A percentile compares a stretch with the other conserved stretches of the same genome.
These are phyloP conservation scores for Drosophila leontia DNA, from an alignment of 1,140 invertebrate genomes.

Conservation along the genomic window DNA sequence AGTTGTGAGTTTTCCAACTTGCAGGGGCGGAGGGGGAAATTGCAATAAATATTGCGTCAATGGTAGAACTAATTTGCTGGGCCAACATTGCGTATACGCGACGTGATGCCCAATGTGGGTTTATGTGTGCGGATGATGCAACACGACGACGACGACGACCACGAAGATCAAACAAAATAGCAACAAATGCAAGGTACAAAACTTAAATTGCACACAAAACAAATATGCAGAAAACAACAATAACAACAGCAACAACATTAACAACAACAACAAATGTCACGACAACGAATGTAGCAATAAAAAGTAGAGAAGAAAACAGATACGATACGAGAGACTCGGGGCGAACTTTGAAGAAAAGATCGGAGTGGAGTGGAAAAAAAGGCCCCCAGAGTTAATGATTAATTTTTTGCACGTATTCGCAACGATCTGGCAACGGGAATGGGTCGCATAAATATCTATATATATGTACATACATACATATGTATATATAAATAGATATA, in stretches of 20 bases:
- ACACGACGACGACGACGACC: conserved; percentile 7
- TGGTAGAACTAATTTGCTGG: conserved; percentile 46
- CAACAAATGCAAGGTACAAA: conserved; percentile 33
- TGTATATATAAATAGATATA: background rate
- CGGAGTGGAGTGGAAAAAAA: conserved; percentile 32
- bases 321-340: conserved; percentile 21
- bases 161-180: conserved; percentile 17
- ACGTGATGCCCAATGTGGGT: conserved; percentile 26
- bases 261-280: conserved; percentile 65
- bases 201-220: conserved; percentile 28
- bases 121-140: conserved; percentile 31
- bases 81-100: conserved; percentile 46
- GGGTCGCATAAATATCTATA: conserved; percentile 21
- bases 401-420: conserved; percentile 76
- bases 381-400: conserved; percentile 59
- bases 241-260: conserved; percentile 30
- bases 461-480: background rate
- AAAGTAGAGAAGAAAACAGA: conserved; percentile 36
- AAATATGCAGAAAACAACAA: conserved; percentile 34
- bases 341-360: conserved; percentile 10
- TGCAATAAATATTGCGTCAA: conserved; percentile 38
- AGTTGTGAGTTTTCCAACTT: background rate
- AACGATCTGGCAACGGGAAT: conserved; percentile 44
- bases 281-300: conserved; percentile 39
- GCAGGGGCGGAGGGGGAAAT: background rate